phyloP scores from a whole-genome alignment of 2,888 invertebrate genomes.

The Dendrolimus pini region DNA sequence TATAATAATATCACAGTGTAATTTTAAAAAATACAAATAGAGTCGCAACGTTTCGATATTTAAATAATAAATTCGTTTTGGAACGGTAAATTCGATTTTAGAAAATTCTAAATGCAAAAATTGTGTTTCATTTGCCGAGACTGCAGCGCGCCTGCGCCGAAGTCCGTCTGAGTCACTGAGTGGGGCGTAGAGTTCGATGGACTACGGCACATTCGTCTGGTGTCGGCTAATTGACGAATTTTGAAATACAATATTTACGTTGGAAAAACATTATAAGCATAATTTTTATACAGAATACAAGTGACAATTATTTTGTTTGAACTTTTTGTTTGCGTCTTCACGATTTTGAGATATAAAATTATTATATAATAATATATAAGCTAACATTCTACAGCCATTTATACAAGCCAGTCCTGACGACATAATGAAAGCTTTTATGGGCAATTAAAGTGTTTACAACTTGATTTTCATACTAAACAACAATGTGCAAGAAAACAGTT shows the following conservation, averaged over 20 bases:
- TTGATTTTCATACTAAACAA: too few species aligned
- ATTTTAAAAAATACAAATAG: neutral
- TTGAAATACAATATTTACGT: neutral
- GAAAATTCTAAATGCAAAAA: conserved; percentile 55
- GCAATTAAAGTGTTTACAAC: too few species aligned
- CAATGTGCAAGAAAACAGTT: too few species aligned
- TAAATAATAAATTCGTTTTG: neutral
- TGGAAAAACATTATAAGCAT: too few species aligned
- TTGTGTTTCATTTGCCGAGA: conserved; percentile 38
- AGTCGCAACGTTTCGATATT: neutral
- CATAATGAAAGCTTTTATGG: too few species aligned
- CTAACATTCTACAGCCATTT: too few species aligned
- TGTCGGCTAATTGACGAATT: neutral
- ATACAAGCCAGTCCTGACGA: too few species aligned
- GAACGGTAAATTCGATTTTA: conserved; percentile 27
- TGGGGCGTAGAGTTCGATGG: conserved; percentile 13
- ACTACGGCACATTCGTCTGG: conserved; percentile 26
- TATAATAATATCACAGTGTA: neutral
- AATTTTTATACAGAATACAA: too few species aligned
- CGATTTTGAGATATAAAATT: too few species aligned
- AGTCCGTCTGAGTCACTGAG: conserved; percentile 46
- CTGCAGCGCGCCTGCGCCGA: conserved; percentile 44
- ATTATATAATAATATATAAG: too few species aligned
- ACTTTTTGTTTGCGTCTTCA: too few species aligned
- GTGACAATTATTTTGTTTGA: too few species aligned